phyloP scores from a whole-genome alignment of 2,888 invertebrate species.

The Polyommatus iphigenia region DNA sequence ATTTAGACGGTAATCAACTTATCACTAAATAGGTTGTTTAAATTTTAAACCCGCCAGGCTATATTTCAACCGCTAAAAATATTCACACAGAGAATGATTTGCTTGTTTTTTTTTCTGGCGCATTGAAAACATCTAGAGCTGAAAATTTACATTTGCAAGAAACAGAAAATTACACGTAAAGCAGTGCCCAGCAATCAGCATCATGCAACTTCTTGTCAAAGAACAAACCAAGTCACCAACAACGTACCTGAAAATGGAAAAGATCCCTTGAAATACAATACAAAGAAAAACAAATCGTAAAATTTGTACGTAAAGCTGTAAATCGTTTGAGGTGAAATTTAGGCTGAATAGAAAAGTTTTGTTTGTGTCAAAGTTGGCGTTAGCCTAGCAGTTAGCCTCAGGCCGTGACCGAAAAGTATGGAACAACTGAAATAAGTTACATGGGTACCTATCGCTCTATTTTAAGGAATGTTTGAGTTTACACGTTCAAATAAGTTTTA shows the following conservation, averaged over 20 bases:
- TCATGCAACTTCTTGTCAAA: neutral
- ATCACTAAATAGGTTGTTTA: too few relatives aligned
- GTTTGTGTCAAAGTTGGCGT: slow-evolving; percentile 25
- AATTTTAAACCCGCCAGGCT: too few relatives aligned
- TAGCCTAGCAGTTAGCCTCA: slow-evolving; percentile 21
- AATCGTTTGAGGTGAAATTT: slow-evolving; percentile 6
- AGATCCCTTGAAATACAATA: neutral
- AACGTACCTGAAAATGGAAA: slow-evolving; percentile 2
- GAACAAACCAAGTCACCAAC: neutral
- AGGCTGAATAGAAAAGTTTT: slow-evolving; percentile 24
- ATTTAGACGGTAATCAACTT: too few relatives aligned
- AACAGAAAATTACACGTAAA: too few relatives aligned
- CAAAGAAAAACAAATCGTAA: slow-evolving; percentile 9
- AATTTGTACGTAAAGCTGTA: neutral
- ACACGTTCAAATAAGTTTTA: neutral
- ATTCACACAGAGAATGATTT: too few relatives aligned
- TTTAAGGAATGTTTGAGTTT: neutral
- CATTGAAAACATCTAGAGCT: too few relatives aligned
- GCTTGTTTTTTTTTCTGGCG: too few relatives aligned
- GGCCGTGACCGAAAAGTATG: slow-evolving; percentile 17
- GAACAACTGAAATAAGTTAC: neutral
- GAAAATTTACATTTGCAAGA: too few relatives aligned
- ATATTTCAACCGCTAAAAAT: too few relatives aligned
- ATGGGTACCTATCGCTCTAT: neutral
- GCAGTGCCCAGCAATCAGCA: too few relatives aligned